Conservation (phyloP, 2,113 vertebrate species). For the Dasypus novemcinctus region DNA sequence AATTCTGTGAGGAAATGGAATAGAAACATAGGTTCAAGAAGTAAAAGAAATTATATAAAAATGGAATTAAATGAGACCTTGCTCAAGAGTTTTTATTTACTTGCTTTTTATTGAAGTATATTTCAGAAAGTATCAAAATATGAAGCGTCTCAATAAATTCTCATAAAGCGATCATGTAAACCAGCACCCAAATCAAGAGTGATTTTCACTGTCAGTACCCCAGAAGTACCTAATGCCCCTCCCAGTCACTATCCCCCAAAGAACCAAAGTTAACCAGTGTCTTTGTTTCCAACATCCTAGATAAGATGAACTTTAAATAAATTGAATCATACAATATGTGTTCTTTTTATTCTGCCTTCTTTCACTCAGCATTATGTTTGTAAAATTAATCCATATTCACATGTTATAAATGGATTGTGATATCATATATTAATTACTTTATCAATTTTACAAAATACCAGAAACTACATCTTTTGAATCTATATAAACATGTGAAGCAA, state of each 20-base stretch:
- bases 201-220: background rate
- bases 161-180: background rate
- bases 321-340: too few relatives aligned
- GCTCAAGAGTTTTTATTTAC: background rate
- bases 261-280: background rate
- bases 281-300: background rate
- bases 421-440: background rate
- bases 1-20: background rate
- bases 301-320: background rate
- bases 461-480: background rate
- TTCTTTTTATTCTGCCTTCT: too few relatives aligned
- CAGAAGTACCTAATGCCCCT: background rate
- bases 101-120: background rate
- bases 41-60: background rate
- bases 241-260: background rate
- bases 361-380: background rate
- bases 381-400: background rate
- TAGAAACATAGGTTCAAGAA: background rate
- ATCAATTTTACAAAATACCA: background rate
- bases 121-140: background rate
- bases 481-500: background rate
- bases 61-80: background rate
- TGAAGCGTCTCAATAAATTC: background rate
- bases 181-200: background rate
- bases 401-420: background rate